Conservation (phyloP, 2,888 invertebrate species). For the Escarpia spicata region DNA sequence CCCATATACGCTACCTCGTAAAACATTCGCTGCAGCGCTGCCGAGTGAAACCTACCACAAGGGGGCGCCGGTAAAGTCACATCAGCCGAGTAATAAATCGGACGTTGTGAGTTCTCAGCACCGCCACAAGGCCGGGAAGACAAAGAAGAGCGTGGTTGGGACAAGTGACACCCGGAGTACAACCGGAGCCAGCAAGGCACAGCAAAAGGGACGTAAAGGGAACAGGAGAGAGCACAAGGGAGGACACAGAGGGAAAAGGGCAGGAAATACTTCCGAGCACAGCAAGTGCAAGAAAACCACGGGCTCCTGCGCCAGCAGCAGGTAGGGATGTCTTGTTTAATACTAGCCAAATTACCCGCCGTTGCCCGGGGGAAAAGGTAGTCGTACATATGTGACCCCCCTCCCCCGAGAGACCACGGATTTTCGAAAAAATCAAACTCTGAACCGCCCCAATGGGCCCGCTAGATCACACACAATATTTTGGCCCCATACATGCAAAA, state of each 20-base stretch:
- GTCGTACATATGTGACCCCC: no score
- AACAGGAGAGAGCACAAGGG: background rate
- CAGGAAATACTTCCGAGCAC: conserved; percentile 18
- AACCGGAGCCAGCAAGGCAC: background rate
- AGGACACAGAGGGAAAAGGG: background rate
- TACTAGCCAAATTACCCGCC: no score
- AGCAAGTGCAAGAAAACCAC: conserved; percentile 61
- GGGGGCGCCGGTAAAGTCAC: background rate
- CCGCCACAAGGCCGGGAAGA: background rate
- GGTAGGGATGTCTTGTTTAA: conserved; percentile 62
- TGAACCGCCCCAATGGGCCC: no score
- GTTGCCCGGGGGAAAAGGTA: no score
- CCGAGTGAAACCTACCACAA: background rate
- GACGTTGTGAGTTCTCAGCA: background rate
- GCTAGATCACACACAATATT: no score
- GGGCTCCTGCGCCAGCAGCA: conserved; percentile 76
- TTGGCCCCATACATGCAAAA: no score
- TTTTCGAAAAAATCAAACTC: no score
- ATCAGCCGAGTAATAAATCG: background rate
- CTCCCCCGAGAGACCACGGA: no score
- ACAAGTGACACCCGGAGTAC: background rate
- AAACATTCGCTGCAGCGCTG: background rate
- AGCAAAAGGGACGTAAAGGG: background rate
- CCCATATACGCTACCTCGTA: conserved; percentile 28
- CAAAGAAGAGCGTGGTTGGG: background rate